Base-by-base conservation (phyloP, 2,888 invertebrate species). In the Apamea anceps region DNA sequence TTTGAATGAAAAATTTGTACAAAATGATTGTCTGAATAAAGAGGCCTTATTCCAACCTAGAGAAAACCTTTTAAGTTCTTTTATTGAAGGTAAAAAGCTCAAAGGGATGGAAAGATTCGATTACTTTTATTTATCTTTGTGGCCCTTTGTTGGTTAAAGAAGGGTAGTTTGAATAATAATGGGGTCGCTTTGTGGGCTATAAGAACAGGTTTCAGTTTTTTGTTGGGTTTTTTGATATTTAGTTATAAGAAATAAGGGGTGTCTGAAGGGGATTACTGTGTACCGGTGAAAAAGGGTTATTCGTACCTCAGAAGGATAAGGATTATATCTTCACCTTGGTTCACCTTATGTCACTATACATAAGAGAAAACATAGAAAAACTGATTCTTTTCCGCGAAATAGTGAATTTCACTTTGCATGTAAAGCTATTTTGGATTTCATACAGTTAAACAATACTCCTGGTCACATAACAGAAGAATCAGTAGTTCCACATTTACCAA, bases 41-140 rank as follows among this genome's bases (percentile, higher is more conserved):
- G n/a, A 65, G 32, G 37, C 71, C 78, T 80, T 84, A 85, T 79
- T 77, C 60, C 62, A 72, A 68, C 74, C 62, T 79, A 67, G 71
- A 73, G 54, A 77, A 66, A 81, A 89, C 78, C 86, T 84, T 87
- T 89, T 85, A 84, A 89, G 65, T 85, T 79, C 51, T 84, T 80
- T 85, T 70, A 87, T 71, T 72, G 70, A 79, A 84, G 84, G 77
- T 81, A 85, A 77, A 82, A 87, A 81, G 78, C 74, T 72, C 63
- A 87, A 81, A 85, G 72, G 81, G 85, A 87, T 85, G 77, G 77
- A 77, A 87, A 81, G 85, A 88, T 88, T 88, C 79, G 76, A 89
- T 89, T 85, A 83, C 82, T 76, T 82, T 89, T 87, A 82, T 86
- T 87, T 86, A 85, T 87, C 81, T 87, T 81, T 81, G 48, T 63